Evolutionary conservation across 2,888 invertebrate species (phyloP).

Genomic region (Quadroppia sp.): DNA sequence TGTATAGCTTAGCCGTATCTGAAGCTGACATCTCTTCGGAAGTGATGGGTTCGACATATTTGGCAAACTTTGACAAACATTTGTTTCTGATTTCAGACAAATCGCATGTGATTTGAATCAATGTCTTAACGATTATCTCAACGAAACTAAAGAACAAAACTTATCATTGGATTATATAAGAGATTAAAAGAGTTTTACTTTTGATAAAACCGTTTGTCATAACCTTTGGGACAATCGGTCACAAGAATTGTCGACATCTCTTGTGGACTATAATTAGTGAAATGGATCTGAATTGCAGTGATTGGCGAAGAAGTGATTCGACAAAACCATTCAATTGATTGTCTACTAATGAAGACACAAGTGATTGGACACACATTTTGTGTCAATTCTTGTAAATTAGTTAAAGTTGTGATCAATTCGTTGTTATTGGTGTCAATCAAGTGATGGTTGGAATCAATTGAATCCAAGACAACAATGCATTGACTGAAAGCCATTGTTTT

Average conservation of each 20-base stretch:
- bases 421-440: neutral
- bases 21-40: neutral
- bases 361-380: neutral
- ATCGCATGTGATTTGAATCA: neutral
- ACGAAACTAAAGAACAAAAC: constrained; percentile 9
- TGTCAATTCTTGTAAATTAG: neutral
- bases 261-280: neutral
- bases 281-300: neutral
- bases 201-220: neutral
- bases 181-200: too few relatives aligned
- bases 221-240: neutral
- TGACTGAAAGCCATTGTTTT: neutral
- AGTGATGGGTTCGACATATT: constrained; percentile 25
- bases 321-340: constrained; percentile 14
- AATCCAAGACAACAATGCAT: neutral
- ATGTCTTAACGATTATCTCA: neutral
- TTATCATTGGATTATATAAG: too few relatives aligned
- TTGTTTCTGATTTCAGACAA: neutral
- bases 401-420: neutral
- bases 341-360: neutral
- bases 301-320: neutral
- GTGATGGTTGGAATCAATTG: neutral
- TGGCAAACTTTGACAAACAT: constrained; percentile 3
- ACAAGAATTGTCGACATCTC: neutral
- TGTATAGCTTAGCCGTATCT: constrained; percentile 24